phyloP scores from a whole-genome alignment of 2,797 vertebrate species.

The Phylloscopus collybita region DNA sequence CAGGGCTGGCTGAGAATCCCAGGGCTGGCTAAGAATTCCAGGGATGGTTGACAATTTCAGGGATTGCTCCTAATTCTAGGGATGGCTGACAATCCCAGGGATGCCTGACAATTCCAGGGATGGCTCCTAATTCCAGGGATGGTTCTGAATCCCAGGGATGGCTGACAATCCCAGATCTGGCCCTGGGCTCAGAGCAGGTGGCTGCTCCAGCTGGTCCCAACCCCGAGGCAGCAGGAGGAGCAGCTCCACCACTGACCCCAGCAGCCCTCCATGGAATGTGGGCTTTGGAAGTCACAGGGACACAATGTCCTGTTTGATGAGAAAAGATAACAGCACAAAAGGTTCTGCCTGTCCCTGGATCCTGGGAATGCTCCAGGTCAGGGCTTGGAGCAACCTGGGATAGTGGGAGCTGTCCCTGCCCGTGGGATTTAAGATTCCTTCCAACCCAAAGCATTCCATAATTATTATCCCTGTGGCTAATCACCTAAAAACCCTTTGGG shows the following conservation, averaged over 20 bases:
- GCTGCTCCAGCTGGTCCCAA: not conserved
- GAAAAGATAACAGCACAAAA: not conserved
- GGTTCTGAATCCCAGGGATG: not conserved
- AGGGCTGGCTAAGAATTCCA: too few species aligned
- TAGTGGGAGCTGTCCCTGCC: not conserved
- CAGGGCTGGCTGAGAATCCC: not conserved
- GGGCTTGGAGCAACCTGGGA: not conserved
- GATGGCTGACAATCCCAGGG: not conserved
- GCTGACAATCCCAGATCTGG: not conserved
- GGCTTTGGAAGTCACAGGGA: not conserved
- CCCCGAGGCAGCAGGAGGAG: not conserved
- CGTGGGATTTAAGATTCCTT: too few species aligned
- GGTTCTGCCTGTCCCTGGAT: not conserved
- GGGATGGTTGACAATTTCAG: not conserved
- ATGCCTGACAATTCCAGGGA: not conserved
- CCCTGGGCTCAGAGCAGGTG: not conserved
- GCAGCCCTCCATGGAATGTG: fast-evolving
- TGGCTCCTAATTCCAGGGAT: not conserved
- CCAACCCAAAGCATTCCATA: not conserved
- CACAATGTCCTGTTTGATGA: fast-evolving
- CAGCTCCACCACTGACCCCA: not conserved
- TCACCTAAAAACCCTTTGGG: not conserved
- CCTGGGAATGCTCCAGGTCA: not conserved
- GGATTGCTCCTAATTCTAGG: too few species aligned
- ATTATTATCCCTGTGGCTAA: too few species aligned